Base-by-base conservation (phyloP, 1,140 invertebrate genomes). In the Sarcophaga bullata region DNA sequence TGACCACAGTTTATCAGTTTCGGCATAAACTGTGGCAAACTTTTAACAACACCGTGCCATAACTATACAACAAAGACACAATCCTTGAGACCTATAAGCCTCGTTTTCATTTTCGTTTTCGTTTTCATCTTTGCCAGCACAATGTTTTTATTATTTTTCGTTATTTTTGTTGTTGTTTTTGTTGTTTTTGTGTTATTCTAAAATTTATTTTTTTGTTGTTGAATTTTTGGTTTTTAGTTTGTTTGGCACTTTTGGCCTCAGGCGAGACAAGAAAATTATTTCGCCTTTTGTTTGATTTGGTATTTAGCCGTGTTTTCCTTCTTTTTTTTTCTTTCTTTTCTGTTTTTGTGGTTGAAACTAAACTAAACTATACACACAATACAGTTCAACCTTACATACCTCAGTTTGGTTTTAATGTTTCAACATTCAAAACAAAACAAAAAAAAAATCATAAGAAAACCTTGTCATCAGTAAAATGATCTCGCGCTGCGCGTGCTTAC, bases 251-350 rank as follows among this genome's bases (percentile, higher is more conserved):
- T 89, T 87, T 86, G 84, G 86, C 87, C 87, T 83, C 84, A 84
- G 87, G 87, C 87, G 50, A 88, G 87, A 88, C 87, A 88, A 89
- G 87, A 89, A 88, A 88, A 89, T 87, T 87, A 89, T 87, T 89
- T 88, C 84, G 85, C 86, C 86, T 86, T 84, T 85, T 86, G 86
- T 87, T 87, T 84, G 75, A 81, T 76, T 76, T 76, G 73, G 73
- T 76, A 76, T 76, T 76, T 76, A 76, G 73, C 73, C 46, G 48
- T 76, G 15, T 76, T 48, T 76, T 76, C 19, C 25, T 54, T 11
- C 2, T 9, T 25, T 25, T n/a, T 19, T 72, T 72, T 72, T 72
- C n/a, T n/a, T n/a, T n/a, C n/a, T n/a, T n/a, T n/a, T n/a, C n/a
- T n/a, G n/a, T n/a, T 13, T 2, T 72, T 72, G 17, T 17, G 19